Evolutionary conservation across 2,888 invertebrate genomes (phyloP).

Genomic region (Rhagium mordax): DNA sequence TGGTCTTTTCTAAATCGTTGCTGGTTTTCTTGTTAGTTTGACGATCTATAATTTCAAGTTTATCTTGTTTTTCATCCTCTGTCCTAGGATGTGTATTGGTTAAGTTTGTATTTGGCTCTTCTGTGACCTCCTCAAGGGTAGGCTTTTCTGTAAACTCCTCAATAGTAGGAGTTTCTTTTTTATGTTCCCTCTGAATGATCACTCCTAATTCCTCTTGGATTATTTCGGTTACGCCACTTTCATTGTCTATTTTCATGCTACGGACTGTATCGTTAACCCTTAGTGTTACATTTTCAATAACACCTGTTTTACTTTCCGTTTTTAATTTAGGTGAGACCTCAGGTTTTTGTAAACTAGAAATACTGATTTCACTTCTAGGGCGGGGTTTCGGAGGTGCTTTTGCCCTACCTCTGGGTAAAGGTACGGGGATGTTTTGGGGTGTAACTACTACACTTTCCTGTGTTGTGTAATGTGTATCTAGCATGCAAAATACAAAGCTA

Average conservation of each 20-base stretch:
- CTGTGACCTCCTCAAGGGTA: not conserved
- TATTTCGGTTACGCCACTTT: constrained; percentile 36
- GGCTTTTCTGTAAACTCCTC: not conserved
- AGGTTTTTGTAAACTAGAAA: not conserved
- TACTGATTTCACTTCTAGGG: constrained; percentile 38
- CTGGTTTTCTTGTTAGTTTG: not conserved
- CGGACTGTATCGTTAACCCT: constrained; percentile 10
- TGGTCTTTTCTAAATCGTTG: not conserved
- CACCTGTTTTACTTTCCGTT: not conserved
- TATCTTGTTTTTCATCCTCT: not conserved
- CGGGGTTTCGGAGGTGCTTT: constrained; percentile 51
- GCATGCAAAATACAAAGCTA: constrained; percentile 63
- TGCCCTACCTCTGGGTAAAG: constrained; percentile 57
- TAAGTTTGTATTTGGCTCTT: not conserved
- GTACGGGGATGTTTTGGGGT: constrained; percentile 56
- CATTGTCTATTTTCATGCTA: constrained; percentile 29
- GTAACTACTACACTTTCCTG: constrained; percentile 52
- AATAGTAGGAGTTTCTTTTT: not conserved
- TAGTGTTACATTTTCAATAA: not conserved
- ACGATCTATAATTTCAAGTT: not conserved
- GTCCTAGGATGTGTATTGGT: not conserved
- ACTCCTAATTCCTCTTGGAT: constrained; percentile 35
- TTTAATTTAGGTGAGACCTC: not conserved
- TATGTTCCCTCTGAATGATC: not conserved
- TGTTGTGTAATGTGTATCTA: constrained; percentile 58